Evolutionary conservation across 2,797 vertebrate species (phyloP).

Genomic region (Spheniscus humboldti): DNA sequence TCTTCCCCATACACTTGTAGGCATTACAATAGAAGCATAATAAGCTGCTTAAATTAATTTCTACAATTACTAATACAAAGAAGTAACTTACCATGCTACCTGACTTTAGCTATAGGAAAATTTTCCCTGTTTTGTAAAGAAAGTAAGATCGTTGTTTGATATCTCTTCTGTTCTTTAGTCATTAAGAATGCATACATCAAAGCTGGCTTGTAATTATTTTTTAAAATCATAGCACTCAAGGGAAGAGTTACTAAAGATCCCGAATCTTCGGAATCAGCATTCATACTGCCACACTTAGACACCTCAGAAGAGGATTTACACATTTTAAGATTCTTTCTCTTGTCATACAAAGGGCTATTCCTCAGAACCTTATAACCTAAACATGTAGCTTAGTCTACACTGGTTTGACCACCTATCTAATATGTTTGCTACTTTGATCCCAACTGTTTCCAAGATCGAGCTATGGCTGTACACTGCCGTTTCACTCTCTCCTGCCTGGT

Average conservation of each 20-base stretch:
- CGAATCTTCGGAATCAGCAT: background rate
- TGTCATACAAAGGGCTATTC: background rate
- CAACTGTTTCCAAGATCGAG: background rate
- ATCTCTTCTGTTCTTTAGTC: background rate
- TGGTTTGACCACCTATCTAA: background rate
- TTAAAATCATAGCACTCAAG: background rate
- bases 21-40: background rate
- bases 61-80: background rate
- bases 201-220: background rate
- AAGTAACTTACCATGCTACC: background rate
- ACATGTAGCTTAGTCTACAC: rapidly evolving
- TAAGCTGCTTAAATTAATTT: background rate
- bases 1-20: background rate
- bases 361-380: background rate
- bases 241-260: background rate
- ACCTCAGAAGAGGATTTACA: background rate
- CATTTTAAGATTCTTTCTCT: background rate
- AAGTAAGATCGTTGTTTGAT: background rate
- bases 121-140: background rate
- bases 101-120: background rate
- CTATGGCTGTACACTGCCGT: background rate
- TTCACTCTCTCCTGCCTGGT: background rate
- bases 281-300: background rate
- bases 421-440: background rate
- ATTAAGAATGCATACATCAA: background rate